These are phyloP conservation scores for Loxodonta africana DNA, from an alignment of 2,113 vertebrate species.

Conservation along the genomic window DNA sequence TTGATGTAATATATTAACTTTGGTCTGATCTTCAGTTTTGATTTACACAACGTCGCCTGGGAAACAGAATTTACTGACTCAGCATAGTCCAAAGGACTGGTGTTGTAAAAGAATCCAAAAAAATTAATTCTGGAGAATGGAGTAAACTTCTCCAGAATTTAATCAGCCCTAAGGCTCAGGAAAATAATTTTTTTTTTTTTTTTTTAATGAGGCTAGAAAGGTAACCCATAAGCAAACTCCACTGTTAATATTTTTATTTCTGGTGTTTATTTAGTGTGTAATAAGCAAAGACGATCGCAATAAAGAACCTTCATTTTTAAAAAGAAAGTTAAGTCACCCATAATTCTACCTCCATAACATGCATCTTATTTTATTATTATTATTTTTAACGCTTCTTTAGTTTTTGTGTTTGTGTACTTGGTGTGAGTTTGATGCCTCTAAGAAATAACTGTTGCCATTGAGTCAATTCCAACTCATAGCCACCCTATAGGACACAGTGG, in stretches of 20 bases:
- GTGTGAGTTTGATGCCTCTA: background rate
- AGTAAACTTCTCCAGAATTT: conserved; percentile 53
- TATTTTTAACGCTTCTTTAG: background rate
- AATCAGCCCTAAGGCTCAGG: conserved; percentile 2
- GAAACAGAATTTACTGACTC: conserved; percentile 72
- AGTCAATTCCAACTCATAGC: no score
- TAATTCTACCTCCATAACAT: background rate
- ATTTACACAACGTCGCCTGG: conserved; percentile 66
- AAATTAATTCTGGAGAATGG: conserved; percentile 52
- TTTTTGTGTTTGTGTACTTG: conserved; percentile 19
- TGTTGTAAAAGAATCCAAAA: conserved; percentile 8
- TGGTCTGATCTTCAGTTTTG: conserved; percentile 73
- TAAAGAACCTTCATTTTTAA: background rate
- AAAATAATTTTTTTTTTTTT: background rate
- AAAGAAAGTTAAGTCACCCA: conserved; percentile 37
- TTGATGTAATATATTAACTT: conserved; percentile 70
- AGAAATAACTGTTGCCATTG: no score
- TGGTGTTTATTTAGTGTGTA: conserved; percentile 36
- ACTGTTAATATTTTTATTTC: conserved; percentile 44
- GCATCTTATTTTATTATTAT: conserved; percentile 1
- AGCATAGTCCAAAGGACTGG: conserved; percentile 49
- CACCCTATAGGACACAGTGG: no score
- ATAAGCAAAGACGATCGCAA: conserved; percentile 21
- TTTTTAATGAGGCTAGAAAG: background rate
- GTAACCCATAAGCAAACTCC: conserved; percentile 16